Evolutionary conservation across 2,113 vertebrate species (phyloP), one percentile per base, ranked within the genome.

Genomic region (Bubalus kerabau): DNA sequence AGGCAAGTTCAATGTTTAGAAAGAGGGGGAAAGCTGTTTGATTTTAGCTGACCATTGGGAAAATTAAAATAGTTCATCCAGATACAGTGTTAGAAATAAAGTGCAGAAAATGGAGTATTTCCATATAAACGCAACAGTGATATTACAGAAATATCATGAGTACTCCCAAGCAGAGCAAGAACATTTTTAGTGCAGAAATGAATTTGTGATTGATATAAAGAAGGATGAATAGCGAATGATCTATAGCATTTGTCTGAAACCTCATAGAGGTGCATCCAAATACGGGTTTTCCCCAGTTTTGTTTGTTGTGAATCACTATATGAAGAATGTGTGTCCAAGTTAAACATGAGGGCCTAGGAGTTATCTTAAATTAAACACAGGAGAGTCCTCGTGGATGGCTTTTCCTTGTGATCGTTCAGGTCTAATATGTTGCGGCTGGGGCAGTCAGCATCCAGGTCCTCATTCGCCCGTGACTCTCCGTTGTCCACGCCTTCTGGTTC

Each of bases 61-160:
- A 98, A 98, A 97, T 96, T 87, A 96, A 98, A 97, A 82, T 84
- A 60, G 95, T 94, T 97, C 60, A 85, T 98, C 94, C 57, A 19
- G 95, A 91, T 1, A 4, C 74, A 91, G 50, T 7, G 85, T 97
- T 96, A 92, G 94, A 97, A 97, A 96, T 9, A 59, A 0, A 43
- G 93, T 87, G 88, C 91, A 98, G 97, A 88, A 98, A 98, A 97
- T 97, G 95, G 90, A 96, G 56, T 94, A 97, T 98, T 98, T 97
- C 95, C 5, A 90, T 96, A 17, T 81, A 83, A 96, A 80, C 86
- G 90, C 92, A 90, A 57, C 48, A 94, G 74, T 94, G 80, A 94
- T 97, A 81, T 92, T 88, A 48, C 81, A 3, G 48, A 84, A 80
- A 59, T 17, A 1, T 86, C 74, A 43, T 11, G 62, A 94, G 54